Evolutionary conservation across 2,888 invertebrate genomes (phyloP).

Genomic region (Eubasilissa splendida): DNA sequence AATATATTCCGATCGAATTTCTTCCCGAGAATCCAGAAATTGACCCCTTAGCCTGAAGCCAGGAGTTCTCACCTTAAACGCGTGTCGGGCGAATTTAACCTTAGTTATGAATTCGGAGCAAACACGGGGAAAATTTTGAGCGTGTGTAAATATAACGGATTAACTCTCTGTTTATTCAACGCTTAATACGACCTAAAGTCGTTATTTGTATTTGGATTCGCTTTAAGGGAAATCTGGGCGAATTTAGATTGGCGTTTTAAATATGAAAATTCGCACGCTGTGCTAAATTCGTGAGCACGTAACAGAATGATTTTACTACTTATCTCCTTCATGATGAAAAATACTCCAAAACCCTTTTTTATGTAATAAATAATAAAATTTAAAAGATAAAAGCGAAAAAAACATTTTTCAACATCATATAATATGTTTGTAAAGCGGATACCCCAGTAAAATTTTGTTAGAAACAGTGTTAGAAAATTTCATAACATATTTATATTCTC

Average conservation of each 20-base stretch:
- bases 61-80: constrained; percentile 24
- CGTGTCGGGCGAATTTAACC: constrained; percentile 19
- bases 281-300: not conserved
- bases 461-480: too few relatives aligned
- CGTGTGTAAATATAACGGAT: constrained; percentile 27
- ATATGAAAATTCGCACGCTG: constrained; percentile 9
- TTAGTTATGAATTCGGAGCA: constrained; percentile 32
- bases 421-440: too few relatives aligned
- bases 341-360: too few relatives aligned
- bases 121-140: constrained; percentile 21
- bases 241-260: constrained; percentile 24
- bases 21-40: too few relatives aligned
- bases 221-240: constrained; percentile 4
- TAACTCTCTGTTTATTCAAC: constrained; percentile 28
- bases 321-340: too few relatives aligned
- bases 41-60: not conserved
- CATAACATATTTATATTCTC: too few relatives aligned
- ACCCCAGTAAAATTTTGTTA: too few relatives aligned
- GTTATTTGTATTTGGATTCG: constrained; percentile 24
- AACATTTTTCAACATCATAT: too few relatives aligned
- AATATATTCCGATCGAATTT: too few relatives aligned
- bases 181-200: constrained; percentile 33
- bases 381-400: too few relatives aligned
- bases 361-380: too few relatives aligned
- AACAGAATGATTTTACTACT: too few relatives aligned